Conservation (phyloP, 1,140 invertebrate genomes). For the Heliothis virescens region DNA sequence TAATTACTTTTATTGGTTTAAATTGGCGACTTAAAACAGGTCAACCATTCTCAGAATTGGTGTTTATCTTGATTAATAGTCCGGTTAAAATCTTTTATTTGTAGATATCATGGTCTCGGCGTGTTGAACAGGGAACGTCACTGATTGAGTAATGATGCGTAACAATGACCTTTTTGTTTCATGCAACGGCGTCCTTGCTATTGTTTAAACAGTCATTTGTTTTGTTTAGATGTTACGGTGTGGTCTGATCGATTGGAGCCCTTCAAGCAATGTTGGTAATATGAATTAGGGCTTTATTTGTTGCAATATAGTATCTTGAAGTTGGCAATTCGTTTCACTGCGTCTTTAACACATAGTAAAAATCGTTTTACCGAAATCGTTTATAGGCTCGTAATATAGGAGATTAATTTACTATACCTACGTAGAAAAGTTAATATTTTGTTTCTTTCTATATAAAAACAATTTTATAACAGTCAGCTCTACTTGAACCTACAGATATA, state of each 20-base stretch:
- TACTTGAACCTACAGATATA: not conserved
- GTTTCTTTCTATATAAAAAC: not conserved
- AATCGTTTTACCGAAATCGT: no score
- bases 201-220: conserved; percentile 58
- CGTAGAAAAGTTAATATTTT: no score
- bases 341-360: no score
- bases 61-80: conserved; percentile 47
- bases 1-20: conserved; percentile 46
- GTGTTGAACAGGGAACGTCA: conserved; percentile 47
- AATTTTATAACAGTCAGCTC: not conserved
- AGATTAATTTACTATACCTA: no score
- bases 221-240: conserved; percentile 40
- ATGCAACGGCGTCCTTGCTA: conserved; percentile 65
- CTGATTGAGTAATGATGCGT: conserved; percentile 65
- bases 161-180: conserved; percentile 67
- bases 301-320: no score
- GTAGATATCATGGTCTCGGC: conserved; percentile 29
- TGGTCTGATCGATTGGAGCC: no score
- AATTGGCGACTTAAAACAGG: conserved; percentile 44
- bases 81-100: conserved; percentile 49
- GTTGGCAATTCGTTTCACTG: no score
- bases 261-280: no score
- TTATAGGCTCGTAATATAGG: no score
- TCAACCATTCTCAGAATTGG: conserved; percentile 19
- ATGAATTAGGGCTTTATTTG: no score